A percentile compares a stretch with the other conserved stretches of the same genome.
Conservation (phyloP, 1,140 invertebrate species). For the honey bee (Apis mellifera) region DNA sequence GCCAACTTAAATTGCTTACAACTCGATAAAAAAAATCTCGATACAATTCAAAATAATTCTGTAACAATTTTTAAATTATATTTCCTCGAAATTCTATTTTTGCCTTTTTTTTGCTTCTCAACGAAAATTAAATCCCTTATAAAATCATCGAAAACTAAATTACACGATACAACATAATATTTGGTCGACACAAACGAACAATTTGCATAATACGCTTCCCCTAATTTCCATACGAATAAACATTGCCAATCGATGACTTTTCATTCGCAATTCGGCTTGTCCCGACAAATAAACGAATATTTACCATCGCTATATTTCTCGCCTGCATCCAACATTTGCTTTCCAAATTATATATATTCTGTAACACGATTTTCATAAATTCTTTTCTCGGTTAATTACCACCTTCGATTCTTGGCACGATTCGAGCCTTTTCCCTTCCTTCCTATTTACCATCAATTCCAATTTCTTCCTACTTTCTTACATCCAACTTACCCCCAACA, state of each 20-base stretch:
- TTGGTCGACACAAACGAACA: background rate
- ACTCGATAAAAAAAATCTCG: too few relatives aligned
- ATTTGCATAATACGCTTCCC: background rate
- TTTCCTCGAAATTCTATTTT: too few relatives aligned
- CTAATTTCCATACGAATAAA: constrained; percentile 7
- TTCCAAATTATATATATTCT: background rate
- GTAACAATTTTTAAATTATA: too few relatives aligned
- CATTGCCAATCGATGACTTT: background rate
- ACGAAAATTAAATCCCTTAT: background rate
- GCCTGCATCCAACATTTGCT: background rate
- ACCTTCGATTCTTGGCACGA: background rate
- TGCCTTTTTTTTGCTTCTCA: too few relatives aligned
- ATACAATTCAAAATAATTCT: too few relatives aligned
- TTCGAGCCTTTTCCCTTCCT: too few relatives aligned
- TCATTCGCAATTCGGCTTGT: background rate
- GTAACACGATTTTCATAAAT: constrained; percentile 23
- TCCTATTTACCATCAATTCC: background rate
- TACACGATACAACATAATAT: background rate
- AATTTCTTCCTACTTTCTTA: background rate
- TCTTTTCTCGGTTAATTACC: constrained; percentile 16
- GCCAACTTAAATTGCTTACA: too few relatives aligned
- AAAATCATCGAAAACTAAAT: background rate
- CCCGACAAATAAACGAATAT: constrained; percentile 19
- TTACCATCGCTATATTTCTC: constrained; percentile 10
- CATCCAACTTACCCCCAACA: too few relatives aligned